phyloP scores from a whole-genome alignment of 2,113 vertebrate genomes.

The Hypocryptadius cinnamomeus region DNA sequence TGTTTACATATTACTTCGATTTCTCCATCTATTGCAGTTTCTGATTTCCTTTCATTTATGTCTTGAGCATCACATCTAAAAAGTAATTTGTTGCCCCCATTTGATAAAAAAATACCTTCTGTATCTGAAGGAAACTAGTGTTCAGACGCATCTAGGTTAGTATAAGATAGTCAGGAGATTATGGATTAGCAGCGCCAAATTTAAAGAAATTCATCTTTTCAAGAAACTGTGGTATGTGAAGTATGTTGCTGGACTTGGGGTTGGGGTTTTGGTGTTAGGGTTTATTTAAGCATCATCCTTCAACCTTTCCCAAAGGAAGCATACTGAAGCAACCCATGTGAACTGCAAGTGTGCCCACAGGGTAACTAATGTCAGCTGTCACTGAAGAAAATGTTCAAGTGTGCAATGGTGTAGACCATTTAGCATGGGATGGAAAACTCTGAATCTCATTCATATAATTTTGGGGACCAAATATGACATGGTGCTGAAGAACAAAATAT shows the following conservation, averaged over 20 bases:
- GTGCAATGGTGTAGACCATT: neutral
- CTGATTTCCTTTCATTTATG: neutral
- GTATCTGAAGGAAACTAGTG: neutral
- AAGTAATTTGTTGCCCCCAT: neutral
- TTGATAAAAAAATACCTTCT: neutral
- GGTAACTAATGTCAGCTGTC: neutral
- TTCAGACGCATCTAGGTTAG: neutral
- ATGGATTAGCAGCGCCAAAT: neutral
- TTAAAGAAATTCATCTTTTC: neutral
- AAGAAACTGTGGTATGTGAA: neutral
- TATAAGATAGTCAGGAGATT: neutral
- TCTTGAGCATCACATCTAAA: neutral
- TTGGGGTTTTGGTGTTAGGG: rapidly evolving
- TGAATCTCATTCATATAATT: neutral
- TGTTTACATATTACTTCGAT: neutral
- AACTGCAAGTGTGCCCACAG: neutral
- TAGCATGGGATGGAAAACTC: neutral
- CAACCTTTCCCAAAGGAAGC: neutral
- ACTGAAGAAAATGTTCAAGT: neutral
- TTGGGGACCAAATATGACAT: neutral
- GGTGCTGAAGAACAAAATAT: neutral
- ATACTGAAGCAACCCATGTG: neutral
- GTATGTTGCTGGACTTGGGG: neutral
- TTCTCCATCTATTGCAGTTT: neutral
- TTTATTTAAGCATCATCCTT: neutral